These are phyloP conservation scores for Nymphalis urticae DNA, from an alignment of 2,888 invertebrate species.

Conservation along the genomic window DNA sequence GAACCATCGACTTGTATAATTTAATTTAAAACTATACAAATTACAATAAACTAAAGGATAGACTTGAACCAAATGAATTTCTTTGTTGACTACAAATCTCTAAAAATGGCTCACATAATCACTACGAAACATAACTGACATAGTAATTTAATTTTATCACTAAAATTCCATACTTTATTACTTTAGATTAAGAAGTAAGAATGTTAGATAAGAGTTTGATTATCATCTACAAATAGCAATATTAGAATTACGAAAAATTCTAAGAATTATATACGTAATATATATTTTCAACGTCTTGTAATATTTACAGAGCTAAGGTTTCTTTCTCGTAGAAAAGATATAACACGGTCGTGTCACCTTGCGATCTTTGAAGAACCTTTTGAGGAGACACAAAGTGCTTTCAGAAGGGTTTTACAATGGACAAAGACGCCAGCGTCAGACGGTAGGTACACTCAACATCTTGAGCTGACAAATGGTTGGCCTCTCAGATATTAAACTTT, in stretches of 20 bases:
- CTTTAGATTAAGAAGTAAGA: not conserved
- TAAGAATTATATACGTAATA: not conserved
- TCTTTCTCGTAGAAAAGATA: constrained; percentile 33
- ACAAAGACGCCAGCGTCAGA: constrained; percentile 51
- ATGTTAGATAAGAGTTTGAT: not conserved
- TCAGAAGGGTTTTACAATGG: constrained; percentile 54
- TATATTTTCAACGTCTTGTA: constrained; percentile 9
- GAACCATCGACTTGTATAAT: too few species aligned
- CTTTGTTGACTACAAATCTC: not conserved
- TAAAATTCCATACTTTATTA: constrained; percentile 4
- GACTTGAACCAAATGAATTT: not conserved
- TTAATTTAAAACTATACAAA: too few species aligned
- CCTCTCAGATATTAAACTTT: constrained; percentile 20
- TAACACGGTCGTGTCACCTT: constrained; percentile 36
- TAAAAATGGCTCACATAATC: not conserved
- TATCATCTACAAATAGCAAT: not conserved
- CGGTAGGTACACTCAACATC: constrained; percentile 44
- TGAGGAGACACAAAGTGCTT: constrained; percentile 61
- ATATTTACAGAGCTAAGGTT: constrained; percentile 18
- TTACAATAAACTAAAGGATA: not conserved
- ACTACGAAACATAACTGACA: constrained; percentile 4
- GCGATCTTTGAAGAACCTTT: constrained; percentile 54
- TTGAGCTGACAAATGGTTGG: constrained; percentile 32
- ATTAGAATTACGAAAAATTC: not conserved
- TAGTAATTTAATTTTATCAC: constrained; percentile 3